Conservation (phyloP, 1,140 invertebrate species). For the Batillaria attramentaria region DNA sequence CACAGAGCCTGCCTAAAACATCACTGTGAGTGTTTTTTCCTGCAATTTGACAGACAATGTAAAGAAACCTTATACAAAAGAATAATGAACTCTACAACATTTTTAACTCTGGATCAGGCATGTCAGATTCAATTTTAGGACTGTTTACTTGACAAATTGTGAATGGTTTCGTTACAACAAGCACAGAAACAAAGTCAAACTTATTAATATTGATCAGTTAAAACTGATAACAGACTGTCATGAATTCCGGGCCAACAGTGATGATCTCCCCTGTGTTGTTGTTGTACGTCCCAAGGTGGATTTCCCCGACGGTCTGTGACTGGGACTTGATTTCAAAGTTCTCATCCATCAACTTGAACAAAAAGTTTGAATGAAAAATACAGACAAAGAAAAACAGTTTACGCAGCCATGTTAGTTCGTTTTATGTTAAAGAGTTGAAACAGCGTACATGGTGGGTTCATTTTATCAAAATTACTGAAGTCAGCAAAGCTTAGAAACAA, state of each 20-base stretch:
- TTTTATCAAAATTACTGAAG: not conserved
- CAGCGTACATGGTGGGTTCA: not conserved
- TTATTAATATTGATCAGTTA: no score
- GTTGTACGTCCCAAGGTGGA: conserved; percentile 62
- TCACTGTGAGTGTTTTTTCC: no score
- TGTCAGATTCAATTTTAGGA: no score
- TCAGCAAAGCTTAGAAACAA: not conserved
- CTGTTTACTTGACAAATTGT: no score
- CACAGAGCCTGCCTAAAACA: no score
- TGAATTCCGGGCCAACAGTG: conserved; percentile 61
- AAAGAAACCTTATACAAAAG: no score
- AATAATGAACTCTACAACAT: no score
- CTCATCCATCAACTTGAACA: conserved; percentile 61
- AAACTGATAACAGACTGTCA: conserved; percentile 62
- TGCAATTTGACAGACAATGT: no score
- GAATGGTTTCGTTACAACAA: no score
- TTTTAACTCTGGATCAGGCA: no score
- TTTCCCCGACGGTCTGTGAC: conserved; percentile 52
- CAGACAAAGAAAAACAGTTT: not conserved
- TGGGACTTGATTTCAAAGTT: conserved; percentile 66
- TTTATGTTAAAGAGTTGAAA: not conserved
- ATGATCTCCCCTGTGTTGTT: conserved; percentile 64
- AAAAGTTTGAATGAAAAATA: not conserved
- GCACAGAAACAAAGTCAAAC: no score
- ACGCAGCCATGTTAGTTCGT: not conserved